Percentiles rank a stretch among this genome's conserved stretches.
phyloP scores from a whole-genome alignment of 2,113 vertebrate genomes.

The Seriola quinqueradiata region DNA sequence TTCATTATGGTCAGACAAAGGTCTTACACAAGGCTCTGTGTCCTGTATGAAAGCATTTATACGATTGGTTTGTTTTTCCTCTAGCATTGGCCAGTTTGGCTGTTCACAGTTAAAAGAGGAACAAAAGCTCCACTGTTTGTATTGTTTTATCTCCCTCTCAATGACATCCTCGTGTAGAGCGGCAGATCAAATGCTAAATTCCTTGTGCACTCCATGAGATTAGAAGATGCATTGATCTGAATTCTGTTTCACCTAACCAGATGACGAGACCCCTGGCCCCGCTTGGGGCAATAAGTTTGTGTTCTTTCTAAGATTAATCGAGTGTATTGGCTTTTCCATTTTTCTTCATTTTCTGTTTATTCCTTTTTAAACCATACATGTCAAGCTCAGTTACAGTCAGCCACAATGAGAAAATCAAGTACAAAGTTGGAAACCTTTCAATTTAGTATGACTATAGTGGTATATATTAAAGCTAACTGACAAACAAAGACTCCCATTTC shows the following conservation, averaged over 20 bases:
- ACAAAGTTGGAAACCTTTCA: background rate
- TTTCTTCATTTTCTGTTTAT: background rate
- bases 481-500: background rate
- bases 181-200: conserved; percentile 2
- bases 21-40: conserved; percentile 8
- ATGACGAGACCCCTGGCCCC: background rate
- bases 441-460: too few species aligned
- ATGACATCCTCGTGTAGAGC: conserved; percentile 40
- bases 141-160: background rate
- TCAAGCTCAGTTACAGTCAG: background rate
- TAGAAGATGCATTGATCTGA: background rate
- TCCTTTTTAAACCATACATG: background rate
- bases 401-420: background rate
- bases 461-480: background rate
- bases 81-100: background rate
- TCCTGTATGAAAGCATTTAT: background rate
- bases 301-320: background rate
- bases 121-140: conserved; percentile 45
- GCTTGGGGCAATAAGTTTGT: background rate
- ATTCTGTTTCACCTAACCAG: conserved; percentile 8
- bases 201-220: conserved; percentile 7
- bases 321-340: background rate
- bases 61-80: background rate
- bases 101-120: conserved; percentile 39
- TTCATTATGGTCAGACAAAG: background rate